Conservation (phyloP, 1,140 invertebrate genomes). For the Heliconius eleuchia region DNA sequence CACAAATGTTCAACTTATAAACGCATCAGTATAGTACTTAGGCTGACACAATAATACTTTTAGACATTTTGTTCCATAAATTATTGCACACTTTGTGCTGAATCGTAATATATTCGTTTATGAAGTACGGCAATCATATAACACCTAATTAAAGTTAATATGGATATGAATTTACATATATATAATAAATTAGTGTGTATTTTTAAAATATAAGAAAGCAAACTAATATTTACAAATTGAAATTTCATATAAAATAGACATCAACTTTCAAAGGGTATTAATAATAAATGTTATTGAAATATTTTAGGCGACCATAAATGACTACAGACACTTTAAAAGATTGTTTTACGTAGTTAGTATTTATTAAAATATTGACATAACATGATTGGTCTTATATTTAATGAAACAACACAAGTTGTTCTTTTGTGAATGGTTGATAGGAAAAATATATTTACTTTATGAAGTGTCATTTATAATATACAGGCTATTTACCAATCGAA, state of each 20-base stretch:
- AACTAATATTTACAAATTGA: constrained; percentile 78
- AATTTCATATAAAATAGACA: constrained; percentile 46
- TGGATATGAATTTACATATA: constrained; percentile 65
- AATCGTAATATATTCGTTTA: constrained; percentile 28
- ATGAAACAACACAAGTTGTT: constrained; percentile 1
- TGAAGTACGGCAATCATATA: constrained; percentile 57
- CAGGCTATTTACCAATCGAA: constrained; percentile 68
- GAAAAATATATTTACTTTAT: constrained; percentile 43
- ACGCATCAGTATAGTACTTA: constrained; percentile 69
- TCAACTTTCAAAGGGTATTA: constrained; percentile 26
- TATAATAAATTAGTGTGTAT: constrained; percentile 72
- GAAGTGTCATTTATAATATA: constrained; percentile 50
- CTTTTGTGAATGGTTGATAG: constrained; percentile 10
- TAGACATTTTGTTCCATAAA: constrained; percentile 55
- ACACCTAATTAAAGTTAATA: constrained; percentile 62
- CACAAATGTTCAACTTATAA: constrained; percentile 78
- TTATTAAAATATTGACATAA: constrained; percentile 19
- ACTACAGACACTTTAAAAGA: constrained; percentile 22
- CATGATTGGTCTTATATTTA: constrained; percentile 9
- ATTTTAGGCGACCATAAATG: constrained; percentile 11
- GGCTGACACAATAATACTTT: constrained; percentile 71
- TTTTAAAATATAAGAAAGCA: constrained; percentile 60
- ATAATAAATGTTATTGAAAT: constrained; percentile 14
- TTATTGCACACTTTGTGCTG: constrained; percentile 56
- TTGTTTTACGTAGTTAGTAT: constrained; percentile 16